Base-by-base conservation (phyloP, 2,888 invertebrate species). In the Noctua pronuba region DNA sequence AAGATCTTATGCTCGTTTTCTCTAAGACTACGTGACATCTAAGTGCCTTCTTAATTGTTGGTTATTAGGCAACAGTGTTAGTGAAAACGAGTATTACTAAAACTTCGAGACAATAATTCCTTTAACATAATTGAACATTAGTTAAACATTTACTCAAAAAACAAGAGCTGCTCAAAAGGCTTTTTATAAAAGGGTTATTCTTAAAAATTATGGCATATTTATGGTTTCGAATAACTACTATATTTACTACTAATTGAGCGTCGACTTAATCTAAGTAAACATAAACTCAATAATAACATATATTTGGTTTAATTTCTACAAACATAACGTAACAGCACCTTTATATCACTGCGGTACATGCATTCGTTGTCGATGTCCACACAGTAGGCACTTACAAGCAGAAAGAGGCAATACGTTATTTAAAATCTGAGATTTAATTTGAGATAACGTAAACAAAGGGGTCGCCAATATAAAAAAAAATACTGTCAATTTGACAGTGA, bases 251-350 rank as follows among this genome's bases (percentile, higher is more conserved):
- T 94, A 94, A 90, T 93, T 93, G 93, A 93, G 94, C 93, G 91
- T 92, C 88, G 86, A 90, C 90, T 90, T 92, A 92, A 76, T 88
- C 92, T 92, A 92, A 92, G 82, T 87, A 88, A 91, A 91, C 85
- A 87, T 89, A 86, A 81, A 90, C 88, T 87, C 90, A 91, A 91
- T 91, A 92, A 91, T 91, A 92, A 91, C 88, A 92, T 93, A 93
- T 94, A 94, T 96, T 95, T 95, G 96, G 96, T 95, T 94, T 94
- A 93, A 92, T 93, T 91, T 93, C 92, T 94, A 95, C 91, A 93
- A 92, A 92, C 92, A 90, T 93, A 94, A 91, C 86, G 88, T 94
- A 94, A 92, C 94, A 95, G 96, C 96, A 96, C 96, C 95, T 91
- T 90, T 82, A 85, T 93, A 94, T 95, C 95, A 95, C 95, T 92